A percentile compares a stretch with the other conserved stretches of the same genome.
Conservation (phyloP, 2,113 vertebrate genomes). For the Oryzias curvinotus region DNA sequence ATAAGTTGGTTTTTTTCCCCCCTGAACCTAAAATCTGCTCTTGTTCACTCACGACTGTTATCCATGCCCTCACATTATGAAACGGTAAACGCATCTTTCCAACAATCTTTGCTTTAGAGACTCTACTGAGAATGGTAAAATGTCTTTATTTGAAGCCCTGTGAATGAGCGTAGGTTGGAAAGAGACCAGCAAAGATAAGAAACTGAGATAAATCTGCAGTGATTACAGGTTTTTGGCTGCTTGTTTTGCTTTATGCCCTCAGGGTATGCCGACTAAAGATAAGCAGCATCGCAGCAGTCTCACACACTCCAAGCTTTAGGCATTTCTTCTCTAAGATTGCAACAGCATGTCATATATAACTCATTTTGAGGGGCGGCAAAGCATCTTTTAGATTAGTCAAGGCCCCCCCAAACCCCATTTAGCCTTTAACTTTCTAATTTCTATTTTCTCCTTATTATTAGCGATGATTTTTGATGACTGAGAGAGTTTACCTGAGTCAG, state of each 20-base stretch:
- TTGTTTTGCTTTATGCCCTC: slow-evolving; percentile 27
- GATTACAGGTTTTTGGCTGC: slow-evolving; percentile 13
- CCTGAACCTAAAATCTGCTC: no score
- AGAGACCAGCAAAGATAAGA: neutral
- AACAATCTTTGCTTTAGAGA: no score
- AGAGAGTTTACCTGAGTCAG: slow-evolving; percentile 82
- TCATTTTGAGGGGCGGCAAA: slow-evolving; percentile 43
- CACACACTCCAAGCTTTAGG: slow-evolving; percentile 29
- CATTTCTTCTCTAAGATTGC: slow-evolving; percentile 20
- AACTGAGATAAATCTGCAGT: slow-evolving; percentile 8
- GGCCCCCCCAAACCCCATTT: slow-evolving; percentile 1
- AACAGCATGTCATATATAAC: slow-evolving; percentile 36
- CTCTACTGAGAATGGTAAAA: no score
- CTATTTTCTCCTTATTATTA: no score
- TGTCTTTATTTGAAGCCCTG: no score
- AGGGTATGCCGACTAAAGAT: slow-evolving; percentile 27
- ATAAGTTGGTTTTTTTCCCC: no score
- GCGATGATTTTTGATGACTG: no score
- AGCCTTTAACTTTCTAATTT: no score
- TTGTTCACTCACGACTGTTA: no score
- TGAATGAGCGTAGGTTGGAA: no score
- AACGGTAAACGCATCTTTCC: no score
- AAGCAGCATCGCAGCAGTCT: slow-evolving; percentile 29
- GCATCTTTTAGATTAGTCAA: slow-evolving; percentile 41
- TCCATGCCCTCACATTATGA: no score